Percentiles rank a stretch among this genome's conserved stretches.
Evolutionary conservation across 2,113 vertebrate genomes (phyloP).

Genomic region (Aegithalos caudatus): DNA sequence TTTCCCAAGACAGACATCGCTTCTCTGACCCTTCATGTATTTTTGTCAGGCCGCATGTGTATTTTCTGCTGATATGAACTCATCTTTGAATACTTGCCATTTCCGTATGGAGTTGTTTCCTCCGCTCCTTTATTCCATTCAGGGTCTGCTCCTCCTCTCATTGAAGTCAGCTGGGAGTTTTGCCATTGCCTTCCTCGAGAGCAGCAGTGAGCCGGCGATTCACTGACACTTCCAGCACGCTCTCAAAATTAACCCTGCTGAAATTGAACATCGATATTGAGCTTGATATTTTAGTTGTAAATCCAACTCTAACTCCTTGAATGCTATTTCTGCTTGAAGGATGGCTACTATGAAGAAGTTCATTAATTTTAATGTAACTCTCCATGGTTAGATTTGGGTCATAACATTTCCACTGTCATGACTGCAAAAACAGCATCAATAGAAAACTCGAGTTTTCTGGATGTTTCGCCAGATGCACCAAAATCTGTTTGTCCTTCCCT

Average conservation of each 20-base stretch:
- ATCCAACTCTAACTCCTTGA: slow-evolving; percentile 30
- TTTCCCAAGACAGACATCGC: not conserved
- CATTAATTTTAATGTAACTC: not conserved
- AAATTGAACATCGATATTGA: not conserved
- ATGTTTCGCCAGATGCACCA: not conserved
- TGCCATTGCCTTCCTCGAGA: slow-evolving; percentile 65
- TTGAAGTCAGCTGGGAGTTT: slow-evolving; percentile 63
- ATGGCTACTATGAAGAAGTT: not conserved
- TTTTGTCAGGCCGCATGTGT: slow-evolving; percentile 17
- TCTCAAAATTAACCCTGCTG: slow-evolving; percentile 6
- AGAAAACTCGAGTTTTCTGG: not conserved
- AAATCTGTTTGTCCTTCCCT: not conserved
- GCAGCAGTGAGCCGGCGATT: slow-evolving; percentile 7
- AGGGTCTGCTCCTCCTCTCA: slow-evolving; percentile 57
- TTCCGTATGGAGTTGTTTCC: slow-evolving; percentile 55
- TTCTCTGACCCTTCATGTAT: slow-evolving; percentile 6
- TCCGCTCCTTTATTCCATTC: slow-evolving; percentile 38
- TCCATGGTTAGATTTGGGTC: not conserved
- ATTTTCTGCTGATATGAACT: slow-evolving; percentile 62
- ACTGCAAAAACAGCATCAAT: not conserved
- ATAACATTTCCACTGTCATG: not conserved
- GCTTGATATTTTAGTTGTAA: slow-evolving; percentile 45
- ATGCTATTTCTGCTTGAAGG: not conserved
- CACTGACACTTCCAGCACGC: not conserved
- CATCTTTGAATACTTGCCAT: slow-evolving; percentile 61